Conservation (phyloP, 30 jellyfish, hydroid and myxozoan genomes). For the Mastigias papua region DNA sequence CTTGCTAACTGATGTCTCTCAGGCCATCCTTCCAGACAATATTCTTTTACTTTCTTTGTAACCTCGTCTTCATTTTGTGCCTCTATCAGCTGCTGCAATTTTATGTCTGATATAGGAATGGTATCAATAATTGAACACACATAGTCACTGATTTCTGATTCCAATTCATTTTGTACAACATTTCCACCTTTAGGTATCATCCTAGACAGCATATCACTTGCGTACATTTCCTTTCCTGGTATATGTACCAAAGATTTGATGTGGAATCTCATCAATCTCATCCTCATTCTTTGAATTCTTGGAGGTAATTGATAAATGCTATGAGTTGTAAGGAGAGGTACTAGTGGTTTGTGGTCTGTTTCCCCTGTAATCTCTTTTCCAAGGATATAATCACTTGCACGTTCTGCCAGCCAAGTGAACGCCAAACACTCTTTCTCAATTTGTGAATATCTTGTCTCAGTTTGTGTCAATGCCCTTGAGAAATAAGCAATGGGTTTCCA, state of each 20-base stretch:
- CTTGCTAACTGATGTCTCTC: slow-evolving; percentile 33
- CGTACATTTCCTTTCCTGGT: slow-evolving; percentile 60
- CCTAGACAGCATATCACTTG: slow-evolving; percentile 40
- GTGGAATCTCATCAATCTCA: slow-evolving; percentile 47
- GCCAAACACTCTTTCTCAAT: slow-evolving; percentile 82
- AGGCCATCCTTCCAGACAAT: slow-evolving; percentile 64
- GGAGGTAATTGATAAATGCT: slow-evolving; percentile 56
- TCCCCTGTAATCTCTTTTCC: slow-evolving; percentile 54
- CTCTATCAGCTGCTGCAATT: slow-evolving; percentile 34
- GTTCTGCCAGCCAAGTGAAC: slow-evolving; percentile 60
- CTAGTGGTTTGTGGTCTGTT: slow-evolving; percentile 55
- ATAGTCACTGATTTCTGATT: slow-evolving; percentile 23
- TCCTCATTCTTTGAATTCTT: slow-evolving; percentile 30
- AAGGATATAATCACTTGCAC: slow-evolving; percentile 66
- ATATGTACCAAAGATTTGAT: slow-evolving; percentile 28
- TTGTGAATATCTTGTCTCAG: slow-evolving; percentile 59
- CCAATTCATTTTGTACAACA: slow-evolving; percentile 5
- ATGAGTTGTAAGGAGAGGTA: slow-evolving; percentile 56
- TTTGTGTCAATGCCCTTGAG: slow-evolving; percentile 47
- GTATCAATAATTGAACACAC: slow-evolving; percentile 30
- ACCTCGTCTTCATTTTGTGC: slow-evolving; percentile 56
- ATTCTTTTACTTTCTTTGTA: slow-evolving; percentile 17
- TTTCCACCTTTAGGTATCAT: slow-evolving; percentile 19
- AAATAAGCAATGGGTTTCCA: slow-evolving; percentile 63
- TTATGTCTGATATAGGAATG: slow-evolving; percentile 50